These are phyloP conservation scores for Chloromyia formosa DNA, from an alignment of 2,888 invertebrate genomes.

Conservation along the genomic window DNA sequence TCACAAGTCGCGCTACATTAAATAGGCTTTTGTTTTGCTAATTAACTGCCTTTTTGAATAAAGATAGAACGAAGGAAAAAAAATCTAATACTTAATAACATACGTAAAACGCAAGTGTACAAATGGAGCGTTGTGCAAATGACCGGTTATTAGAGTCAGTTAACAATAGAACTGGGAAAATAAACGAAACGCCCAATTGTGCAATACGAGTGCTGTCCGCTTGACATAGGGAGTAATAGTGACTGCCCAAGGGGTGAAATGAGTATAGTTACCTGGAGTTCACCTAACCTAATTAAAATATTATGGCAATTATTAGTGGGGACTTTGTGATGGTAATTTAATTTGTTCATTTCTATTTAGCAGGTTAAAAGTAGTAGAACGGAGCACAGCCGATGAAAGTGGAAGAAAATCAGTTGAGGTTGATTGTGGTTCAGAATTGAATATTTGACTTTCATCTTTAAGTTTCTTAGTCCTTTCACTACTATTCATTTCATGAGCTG, in stretches of 20 bases:
- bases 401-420: too few relatives aligned
- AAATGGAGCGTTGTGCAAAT: constrained; percentile 22
- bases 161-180: constrained; percentile 34
- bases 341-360: constrained; percentile 22
- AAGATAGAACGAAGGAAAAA: neutral
- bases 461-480: too few relatives aligned
- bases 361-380: too few relatives aligned
- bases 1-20: constrained; percentile 28
- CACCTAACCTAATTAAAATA: constrained; percentile 32
- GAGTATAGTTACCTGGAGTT: neutral
- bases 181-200: constrained; percentile 38
- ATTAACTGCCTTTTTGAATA: constrained; percentile 24
- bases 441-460: too few relatives aligned
- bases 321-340: constrained; percentile 19
- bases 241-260: constrained; percentile 1
- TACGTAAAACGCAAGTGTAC: neutral
- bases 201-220: constrained; percentile 18
- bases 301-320: constrained; percentile 36
- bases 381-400: too few relatives aligned
- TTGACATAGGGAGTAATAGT: neutral
- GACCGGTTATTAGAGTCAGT: constrained; percentile 21
- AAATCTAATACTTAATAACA: neutral
- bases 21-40: constrained; percentile 35
- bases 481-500: too few relatives aligned
- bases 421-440: too few relatives aligned